Conservation (phyloP, 2,113 vertebrate species). For the Bucco capensis region DNA sequence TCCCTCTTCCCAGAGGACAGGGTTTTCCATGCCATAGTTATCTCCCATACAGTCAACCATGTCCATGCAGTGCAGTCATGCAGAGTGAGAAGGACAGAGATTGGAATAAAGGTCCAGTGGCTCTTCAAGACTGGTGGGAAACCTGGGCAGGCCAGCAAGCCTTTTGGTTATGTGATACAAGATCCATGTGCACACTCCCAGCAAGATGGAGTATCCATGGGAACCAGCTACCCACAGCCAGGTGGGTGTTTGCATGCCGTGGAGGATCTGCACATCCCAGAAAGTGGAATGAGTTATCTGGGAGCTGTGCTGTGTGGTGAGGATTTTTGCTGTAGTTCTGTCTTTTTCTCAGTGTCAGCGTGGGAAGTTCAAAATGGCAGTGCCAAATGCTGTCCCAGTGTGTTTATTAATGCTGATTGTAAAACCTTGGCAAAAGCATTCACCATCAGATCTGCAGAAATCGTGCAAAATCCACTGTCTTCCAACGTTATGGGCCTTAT, state of each 20-base stretch:
- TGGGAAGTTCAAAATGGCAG: neutral
- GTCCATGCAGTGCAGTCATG: neutral
- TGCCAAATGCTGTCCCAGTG: neutral
- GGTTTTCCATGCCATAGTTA: accelerated
- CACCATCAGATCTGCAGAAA: neutral
- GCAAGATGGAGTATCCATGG: accelerated
- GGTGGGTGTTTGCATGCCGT: neutral
- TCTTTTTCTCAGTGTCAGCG: neutral
- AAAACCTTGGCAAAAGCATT: slow-evolving; percentile 22
- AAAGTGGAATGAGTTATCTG: neutral
- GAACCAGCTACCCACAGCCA: accelerated
- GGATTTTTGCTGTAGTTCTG: neutral
- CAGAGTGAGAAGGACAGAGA: neutral
- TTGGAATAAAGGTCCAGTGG: accelerated
- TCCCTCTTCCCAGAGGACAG: neutral
- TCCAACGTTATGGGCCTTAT: slow-evolving; percentile 46
- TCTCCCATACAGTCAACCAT: accelerated
- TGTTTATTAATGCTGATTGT: slow-evolving; percentile 41
- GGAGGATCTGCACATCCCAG: neutral
- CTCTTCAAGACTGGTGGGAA: neutral
- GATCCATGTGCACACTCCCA: accelerated
- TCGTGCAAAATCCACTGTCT: neutral
- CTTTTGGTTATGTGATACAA: neutral
- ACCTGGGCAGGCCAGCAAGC: neutral
- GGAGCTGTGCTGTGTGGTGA: neutral